Base-by-base conservation (phyloP, 2,113 vertebrate species). In the Charadrius vociferus region DNA sequence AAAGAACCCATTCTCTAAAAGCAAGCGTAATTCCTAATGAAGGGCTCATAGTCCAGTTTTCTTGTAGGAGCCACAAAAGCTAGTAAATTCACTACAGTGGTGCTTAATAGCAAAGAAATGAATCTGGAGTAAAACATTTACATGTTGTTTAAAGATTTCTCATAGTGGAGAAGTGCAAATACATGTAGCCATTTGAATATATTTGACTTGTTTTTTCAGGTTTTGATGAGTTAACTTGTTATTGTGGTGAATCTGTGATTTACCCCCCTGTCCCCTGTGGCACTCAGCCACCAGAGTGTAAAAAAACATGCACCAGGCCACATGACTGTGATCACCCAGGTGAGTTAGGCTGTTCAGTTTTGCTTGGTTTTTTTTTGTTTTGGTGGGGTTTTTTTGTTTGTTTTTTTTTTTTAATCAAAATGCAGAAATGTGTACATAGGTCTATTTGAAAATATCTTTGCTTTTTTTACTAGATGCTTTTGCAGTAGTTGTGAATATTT, bases 261-360 rank as follows among this genome's bases (percentile, higher is more conserved):
- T 99, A 99, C 88, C 99, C 99, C 7, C 99, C 99, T 45, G 98
- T 99, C 72, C 98, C 99, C 41, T 99, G 99, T 97, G 99, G 99
- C 90, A 99, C 99, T 36, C 99, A 98, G 77, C 99, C 99, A 45
- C 99, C 99, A 3, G 99, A 99, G 95, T 99, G 99, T 97, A 99
- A 99, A 94, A 99, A 98, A 68, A 90, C 98, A 30, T 99, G 99
- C 56, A 99, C 98, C 34, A 98, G 99, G 82, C 91, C 98, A 58
- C 99, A 99, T 66, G 99, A 99, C 58, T 99, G 99, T 95, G 99
- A 99, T 93, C 99, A 99, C 97, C 99, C 99, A 95, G 99, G 99
- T 99, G 93, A 85, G 96, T 74, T 14, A 87, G 52, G 21, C 70
- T 15, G 15, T 88, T 72, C 9, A 29, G 7, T 88, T 88, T 88